phyloP scores from a whole-genome alignment of 1,140 invertebrate genomes.

The Scaptodrosophila lebanonensis region DNA sequence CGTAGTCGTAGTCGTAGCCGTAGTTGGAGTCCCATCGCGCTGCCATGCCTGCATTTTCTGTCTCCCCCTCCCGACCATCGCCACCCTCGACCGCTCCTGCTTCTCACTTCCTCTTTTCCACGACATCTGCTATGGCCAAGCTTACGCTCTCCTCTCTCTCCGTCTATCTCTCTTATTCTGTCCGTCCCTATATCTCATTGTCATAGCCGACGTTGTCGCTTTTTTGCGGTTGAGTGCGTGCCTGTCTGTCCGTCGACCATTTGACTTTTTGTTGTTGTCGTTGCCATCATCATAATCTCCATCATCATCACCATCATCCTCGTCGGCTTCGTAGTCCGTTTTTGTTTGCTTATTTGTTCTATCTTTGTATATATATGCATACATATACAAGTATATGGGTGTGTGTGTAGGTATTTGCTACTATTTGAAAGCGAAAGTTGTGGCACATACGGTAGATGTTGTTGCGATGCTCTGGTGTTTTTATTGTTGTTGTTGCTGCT shows the following conservation, averaged over 20 bases:
- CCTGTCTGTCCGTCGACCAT: conserved; percentile 10
- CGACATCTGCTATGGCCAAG: neutral
- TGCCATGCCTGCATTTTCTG: too few species aligned
- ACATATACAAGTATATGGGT: neutral
- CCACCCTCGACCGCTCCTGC: neutral
- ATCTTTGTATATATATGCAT: neutral
- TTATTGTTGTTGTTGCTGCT: conserved; percentile 1
- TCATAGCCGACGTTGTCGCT: neutral
- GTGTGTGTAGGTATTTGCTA: neutral
- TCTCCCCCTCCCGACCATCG: too few species aligned
- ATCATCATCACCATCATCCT: neutral
- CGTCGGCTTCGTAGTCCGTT: neutral
- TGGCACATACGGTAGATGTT: neutral
- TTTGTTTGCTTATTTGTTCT: neutral
- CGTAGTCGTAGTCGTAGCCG: too few species aligned
- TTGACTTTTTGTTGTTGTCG: conserved; percentile 20
- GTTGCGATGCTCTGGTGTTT: neutral
- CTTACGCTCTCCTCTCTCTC: neutral
- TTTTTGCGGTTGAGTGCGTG: conserved; percentile 31
- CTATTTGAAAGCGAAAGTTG: conserved; percentile 11
- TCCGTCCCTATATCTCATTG: neutral
- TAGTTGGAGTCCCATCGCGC: too few species aligned
- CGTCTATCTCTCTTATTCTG: neutral
- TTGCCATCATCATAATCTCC: neutral
- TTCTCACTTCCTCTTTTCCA: neutral